Evolutionary conservation across 2,113 vertebrate genomes (phyloP).

Genomic region (Chlamydotis undulata): DNA sequence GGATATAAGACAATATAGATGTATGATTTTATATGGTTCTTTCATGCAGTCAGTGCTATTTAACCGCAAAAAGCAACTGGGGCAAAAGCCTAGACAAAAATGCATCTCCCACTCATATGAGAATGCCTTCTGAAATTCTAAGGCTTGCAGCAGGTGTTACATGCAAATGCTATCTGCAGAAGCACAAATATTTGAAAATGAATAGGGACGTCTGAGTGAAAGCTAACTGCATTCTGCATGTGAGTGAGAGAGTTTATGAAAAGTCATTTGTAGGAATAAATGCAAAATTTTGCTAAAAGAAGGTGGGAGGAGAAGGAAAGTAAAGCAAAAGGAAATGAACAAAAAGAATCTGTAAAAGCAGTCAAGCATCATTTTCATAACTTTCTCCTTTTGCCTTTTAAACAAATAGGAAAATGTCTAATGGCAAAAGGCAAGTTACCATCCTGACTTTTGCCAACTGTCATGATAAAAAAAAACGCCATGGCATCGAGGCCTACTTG

Average conservation of each 20-base stretch:
- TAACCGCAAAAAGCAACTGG: background rate
- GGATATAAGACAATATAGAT: background rate
- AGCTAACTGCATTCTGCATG: background rate
- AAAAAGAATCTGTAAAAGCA: background rate
- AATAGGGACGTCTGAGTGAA: constrained; percentile 28
- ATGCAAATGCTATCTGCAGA: constrained; percentile 41
- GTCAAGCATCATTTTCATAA: background rate
- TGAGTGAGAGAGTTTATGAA: background rate
- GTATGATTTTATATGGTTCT: background rate
- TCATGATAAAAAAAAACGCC: background rate
- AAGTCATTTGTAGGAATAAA: background rate
- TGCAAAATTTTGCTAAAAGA: background rate
- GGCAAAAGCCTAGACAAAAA: background rate
- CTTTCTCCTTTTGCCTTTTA: background rate
- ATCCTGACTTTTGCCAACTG: background rate
- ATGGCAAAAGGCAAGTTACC: background rate
- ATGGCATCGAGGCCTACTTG: background rate
- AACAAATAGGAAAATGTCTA: background rate
- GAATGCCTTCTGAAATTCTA: constrained; percentile 42
- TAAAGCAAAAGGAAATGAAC: background rate
- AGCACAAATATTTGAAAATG: constrained; percentile 53
- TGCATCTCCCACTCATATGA: background rate
- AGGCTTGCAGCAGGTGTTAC: constrained; percentile 49
- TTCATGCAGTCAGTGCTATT: background rate
- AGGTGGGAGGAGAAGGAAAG: background rate